phyloP scores from a whole-genome alignment of 1,140 invertebrate species.

The Whitmania pigra region DNA sequence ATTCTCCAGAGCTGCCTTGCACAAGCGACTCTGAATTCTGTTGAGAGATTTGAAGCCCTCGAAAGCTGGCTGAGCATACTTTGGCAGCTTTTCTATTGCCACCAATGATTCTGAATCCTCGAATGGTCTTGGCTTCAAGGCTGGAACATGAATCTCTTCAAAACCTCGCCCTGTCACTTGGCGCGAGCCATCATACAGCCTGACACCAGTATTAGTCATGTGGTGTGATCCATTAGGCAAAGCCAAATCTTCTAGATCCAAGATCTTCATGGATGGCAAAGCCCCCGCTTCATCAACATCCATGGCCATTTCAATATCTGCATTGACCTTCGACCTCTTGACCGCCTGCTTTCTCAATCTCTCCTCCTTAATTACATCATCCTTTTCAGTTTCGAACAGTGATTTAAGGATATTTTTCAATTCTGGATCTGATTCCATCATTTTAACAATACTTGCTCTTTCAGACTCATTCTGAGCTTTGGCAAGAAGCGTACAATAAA shows the following conservation, averaged over 20 bases:
- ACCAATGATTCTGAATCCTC: slow-evolving; percentile 50
- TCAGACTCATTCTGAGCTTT: slow-evolving; percentile 86
- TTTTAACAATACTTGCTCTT: slow-evolving; percentile 70
- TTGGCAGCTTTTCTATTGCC: slow-evolving; percentile 77
- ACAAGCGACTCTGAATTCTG: slow-evolving; percentile 80
- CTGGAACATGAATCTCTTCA: slow-evolving; percentile 96
- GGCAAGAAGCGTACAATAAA: slow-evolving; percentile 92
- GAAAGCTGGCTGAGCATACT: slow-evolving; percentile 94
- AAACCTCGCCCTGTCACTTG: slow-evolving; percentile 90
- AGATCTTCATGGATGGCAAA: slow-evolving; percentile 50
- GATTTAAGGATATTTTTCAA: slow-evolving; percentile 73
- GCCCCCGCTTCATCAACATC: slow-evolving; percentile 44
- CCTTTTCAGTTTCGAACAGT: slow-evolving; percentile 59
- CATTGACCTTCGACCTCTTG: slow-evolving; percentile 40
- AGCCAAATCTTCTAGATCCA: slow-evolving; percentile 89
- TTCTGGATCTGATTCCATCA: slow-evolving; percentile 73
- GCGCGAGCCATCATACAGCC: slow-evolving; percentile 89
- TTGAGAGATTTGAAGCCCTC: slow-evolving; percentile 94
- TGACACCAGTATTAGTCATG: slow-evolving; percentile 95
- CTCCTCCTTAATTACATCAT: slow-evolving; percentile 49
- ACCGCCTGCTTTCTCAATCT: slow-evolving; percentile 38
- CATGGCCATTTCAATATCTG: slow-evolving; percentile 48
- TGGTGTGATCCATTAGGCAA: slow-evolving; percentile 93
- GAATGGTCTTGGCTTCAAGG: slow-evolving; percentile 90
- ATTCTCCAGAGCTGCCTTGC: slow-evolving; percentile 71